Evolutionary conservation across 2,113 vertebrate genomes (phyloP).

Genomic region (Pogona vitticeps): DNA sequence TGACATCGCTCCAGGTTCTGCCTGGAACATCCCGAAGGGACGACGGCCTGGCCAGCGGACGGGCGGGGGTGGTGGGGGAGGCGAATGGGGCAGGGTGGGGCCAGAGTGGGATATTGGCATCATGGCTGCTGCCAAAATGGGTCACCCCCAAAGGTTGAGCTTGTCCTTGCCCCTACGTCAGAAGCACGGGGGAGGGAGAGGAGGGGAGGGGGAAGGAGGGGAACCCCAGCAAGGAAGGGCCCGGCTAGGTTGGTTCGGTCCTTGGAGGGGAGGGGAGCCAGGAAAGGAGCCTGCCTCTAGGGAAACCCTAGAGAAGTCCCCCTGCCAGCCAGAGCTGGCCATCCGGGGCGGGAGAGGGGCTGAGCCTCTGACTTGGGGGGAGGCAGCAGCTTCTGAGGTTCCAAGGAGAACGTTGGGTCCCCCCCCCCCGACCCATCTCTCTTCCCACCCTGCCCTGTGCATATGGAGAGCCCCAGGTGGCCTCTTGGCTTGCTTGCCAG

Average conservation of each 20-base stretch:
- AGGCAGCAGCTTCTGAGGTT: neutral
- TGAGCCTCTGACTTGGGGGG: neutral
- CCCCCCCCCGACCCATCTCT: too few relatives aligned
- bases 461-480: neutral
- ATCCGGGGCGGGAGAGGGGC: neutral
- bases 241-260: neutral
- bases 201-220: too few relatives aligned
- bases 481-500: neutral
- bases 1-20: neutral
- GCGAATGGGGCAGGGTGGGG: neutral
- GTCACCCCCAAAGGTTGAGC: neutral
- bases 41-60: too few relatives aligned
- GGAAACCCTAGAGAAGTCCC: too few relatives aligned
- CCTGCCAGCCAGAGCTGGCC: too few relatives aligned
- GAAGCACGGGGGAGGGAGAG: neutral
- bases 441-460: neutral
- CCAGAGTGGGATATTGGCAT: accelerated
- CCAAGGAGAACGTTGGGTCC: too few relatives aligned
- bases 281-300: too few relatives aligned
- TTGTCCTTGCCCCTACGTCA: neutral
- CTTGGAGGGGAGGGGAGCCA: neutral
- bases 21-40: neutral
- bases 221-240: neutral
- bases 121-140: neutral
- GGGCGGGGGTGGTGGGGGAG: neutral